These are phyloP conservation scores for Pachycephala philippinensis DNA, from an alignment of 2,113 vertebrate species.

Conservation along the genomic window DNA sequence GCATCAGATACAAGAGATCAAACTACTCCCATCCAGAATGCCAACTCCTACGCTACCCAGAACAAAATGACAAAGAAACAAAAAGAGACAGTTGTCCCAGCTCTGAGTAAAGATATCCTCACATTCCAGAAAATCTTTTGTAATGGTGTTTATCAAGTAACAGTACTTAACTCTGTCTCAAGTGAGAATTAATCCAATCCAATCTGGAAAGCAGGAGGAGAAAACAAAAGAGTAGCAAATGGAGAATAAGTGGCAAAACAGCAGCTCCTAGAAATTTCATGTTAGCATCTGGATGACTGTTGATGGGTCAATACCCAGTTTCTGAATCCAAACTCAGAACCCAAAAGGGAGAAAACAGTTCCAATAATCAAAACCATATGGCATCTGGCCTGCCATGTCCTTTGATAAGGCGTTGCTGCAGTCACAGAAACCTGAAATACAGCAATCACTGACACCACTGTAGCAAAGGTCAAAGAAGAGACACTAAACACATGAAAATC, in stretches of 20 bases:
- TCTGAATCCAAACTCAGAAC: background rate
- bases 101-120: background rate
- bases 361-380: background rate
- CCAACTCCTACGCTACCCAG: background rate
- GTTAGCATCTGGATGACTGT: background rate
- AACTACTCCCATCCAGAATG: background rate
- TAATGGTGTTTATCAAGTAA: background rate
- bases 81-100: background rate
- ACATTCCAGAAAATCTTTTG: background rate
- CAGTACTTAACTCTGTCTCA: background rate
- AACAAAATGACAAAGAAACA: background rate
- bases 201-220: background rate
- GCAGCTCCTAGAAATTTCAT: background rate
- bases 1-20: background rate
- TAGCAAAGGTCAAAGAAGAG: background rate
- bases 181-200: background rate
- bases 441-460: background rate
- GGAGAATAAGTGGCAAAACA: background rate
- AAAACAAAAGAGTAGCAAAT: background rate
- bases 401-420: background rate
- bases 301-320: background rate
- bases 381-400: background rate
- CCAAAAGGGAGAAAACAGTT: background rate
- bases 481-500: background rate
- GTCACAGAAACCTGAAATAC: background rate